Percentiles rank a stretch among this genome's conserved stretches.
Conservation (phyloP, 1,140 invertebrate species). For the Samia ricini region DNA sequence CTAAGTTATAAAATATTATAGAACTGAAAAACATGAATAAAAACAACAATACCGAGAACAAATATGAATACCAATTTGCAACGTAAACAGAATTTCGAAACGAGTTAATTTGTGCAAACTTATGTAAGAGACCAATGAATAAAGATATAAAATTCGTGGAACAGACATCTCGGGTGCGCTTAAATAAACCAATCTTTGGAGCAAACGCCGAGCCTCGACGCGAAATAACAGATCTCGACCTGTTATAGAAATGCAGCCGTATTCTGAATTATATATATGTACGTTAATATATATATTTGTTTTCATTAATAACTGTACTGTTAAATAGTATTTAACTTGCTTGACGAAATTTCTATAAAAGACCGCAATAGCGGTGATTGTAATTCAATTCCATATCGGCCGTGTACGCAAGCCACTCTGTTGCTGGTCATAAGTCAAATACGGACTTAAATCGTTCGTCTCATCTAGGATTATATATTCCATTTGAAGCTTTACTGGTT, state of each 20-base stretch:
- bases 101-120: slow-evolving; percentile 20
- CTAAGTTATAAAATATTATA: background rate
- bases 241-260: slow-evolving; percentile 5
- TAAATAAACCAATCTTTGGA: slow-evolving; percentile 23
- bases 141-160: slow-evolving; percentile 23
- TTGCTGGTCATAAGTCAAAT: no score
- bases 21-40: background rate
- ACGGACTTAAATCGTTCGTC: no score
- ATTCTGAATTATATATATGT: slow-evolving; percentile 14
- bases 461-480: no score
- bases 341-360: no score
- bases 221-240: slow-evolving; percentile 20
- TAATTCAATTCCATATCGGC: no score
- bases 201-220: no score
- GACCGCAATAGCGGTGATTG: no score
- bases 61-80: slow-evolving; percentile 6
- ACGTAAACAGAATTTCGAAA: slow-evolving; percentile 19
- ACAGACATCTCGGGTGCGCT: slow-evolving; percentile 16
- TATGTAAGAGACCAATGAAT: slow-evolving; percentile 18
- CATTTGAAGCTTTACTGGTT: no score
- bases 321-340: no score
- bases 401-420: no score
- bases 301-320: no score
- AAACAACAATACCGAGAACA: background rate
- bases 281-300: no score